Evolutionary conservation across 2,113 vertebrate species (phyloP), one percentile per base, ranked within the genome.

Genomic region (Hyaena hyaena): DNA sequence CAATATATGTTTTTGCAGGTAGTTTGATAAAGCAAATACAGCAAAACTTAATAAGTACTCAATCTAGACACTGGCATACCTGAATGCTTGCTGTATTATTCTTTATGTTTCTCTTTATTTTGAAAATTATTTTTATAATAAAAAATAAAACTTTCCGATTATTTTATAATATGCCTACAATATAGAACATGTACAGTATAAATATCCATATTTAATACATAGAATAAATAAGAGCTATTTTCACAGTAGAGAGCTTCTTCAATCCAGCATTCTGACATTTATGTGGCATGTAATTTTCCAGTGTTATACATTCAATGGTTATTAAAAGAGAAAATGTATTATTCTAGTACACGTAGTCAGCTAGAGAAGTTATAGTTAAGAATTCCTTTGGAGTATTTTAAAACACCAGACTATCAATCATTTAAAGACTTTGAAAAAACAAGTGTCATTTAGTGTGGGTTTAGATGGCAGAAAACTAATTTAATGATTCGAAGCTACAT

Each of bases 401-500:
- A 96, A 90, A 96, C 21, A 50, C 2, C 10, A 80, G 91, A 87
- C 95, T 83, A 97, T 92, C 97, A 96, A 95, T 97, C 94, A 97
- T 90, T 93, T 92, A 83, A 95, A 43, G 23, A 35, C 65, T 90
- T 26, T 80, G 35, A 39, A 91, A 84, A 26, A 86, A 97, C 17
- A 84, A 88, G 2, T 66, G 24, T 66, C 73, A 97, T 74, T 95
- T 90, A 94, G 73, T 28, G 73, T 11, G 90, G 55, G 53, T 93
- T 97, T 92, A 48, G 28, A 90, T 66, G 90, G 95, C 97, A 98
- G 89, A 87, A 97, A 98, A 91, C 88, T 96, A 95, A 82, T 95
- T 97, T 94, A 97, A 90, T 90, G 94, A 98, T 87, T 89, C 48
- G 61, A 92, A 96, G 28, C 21, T 95, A 87, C 10, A 92, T 97